Evolutionary conservation across 2,113 vertebrate species (phyloP).

Genomic region (Rhineura floridana): DNA sequence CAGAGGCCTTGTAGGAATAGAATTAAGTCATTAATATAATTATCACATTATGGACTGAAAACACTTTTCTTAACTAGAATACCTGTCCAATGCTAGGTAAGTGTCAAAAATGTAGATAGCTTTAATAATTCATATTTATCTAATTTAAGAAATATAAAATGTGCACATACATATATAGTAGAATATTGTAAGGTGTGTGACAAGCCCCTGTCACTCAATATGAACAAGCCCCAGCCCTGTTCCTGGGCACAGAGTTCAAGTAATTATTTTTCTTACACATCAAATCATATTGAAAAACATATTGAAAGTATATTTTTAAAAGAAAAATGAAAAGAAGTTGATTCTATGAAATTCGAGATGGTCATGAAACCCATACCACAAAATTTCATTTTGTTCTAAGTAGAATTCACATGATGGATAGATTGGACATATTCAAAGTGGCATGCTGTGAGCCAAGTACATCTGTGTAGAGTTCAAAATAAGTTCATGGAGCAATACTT

Average conservation of each 20-base stretch:
- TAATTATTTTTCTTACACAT: no score
- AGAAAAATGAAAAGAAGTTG: not conserved
- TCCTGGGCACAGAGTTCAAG: no score
- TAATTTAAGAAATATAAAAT: not conserved
- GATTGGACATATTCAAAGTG: not conserved
- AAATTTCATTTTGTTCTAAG: not conserved
- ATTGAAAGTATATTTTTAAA: no score
- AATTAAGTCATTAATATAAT: not conserved
- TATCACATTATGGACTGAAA: not conserved
- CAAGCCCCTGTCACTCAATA: no score
- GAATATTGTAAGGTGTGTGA: no score
- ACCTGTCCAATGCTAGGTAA: not conserved
- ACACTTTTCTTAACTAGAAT: not conserved
- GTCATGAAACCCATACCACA: not conserved
- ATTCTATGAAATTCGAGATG: not conserved
- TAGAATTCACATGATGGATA: not conserved
- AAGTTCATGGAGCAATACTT: not conserved
- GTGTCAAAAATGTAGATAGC: not conserved
- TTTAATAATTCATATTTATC: not conserved
- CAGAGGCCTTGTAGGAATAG: conserved; percentile 8
- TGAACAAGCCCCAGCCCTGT: no score
- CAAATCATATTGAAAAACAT: no score
- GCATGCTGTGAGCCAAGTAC: not conserved
- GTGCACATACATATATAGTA: not conserved
- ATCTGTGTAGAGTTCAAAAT: not conserved